Evolutionary conservation across 2,113 vertebrate genomes (phyloP).

Genomic region (Arenaria interpres): DNA sequence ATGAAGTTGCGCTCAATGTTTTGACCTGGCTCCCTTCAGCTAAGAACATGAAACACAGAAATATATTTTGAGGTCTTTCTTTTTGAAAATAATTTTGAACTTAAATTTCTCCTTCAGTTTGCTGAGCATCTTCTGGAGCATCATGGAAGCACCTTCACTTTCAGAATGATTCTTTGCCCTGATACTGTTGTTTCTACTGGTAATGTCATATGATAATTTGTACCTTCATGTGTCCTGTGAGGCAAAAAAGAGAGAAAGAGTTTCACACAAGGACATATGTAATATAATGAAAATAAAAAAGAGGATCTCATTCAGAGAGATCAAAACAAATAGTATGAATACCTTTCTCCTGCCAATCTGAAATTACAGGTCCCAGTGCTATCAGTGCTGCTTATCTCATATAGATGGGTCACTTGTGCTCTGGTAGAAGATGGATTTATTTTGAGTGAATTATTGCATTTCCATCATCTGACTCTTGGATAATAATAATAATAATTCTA

Average conservation of each 20-base stretch:
- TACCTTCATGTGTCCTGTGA: neutral
- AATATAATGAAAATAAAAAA: slow-evolving; percentile 8
- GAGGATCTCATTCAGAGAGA: neutral
- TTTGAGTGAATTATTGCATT: slow-evolving; percentile 31
- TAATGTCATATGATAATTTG: neutral
- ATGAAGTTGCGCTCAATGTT: neutral
- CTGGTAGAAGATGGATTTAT: neutral
- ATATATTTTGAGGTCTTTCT: neutral
- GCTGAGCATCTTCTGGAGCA: neutral
- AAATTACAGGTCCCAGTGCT: neutral
- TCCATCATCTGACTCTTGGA: neutral
- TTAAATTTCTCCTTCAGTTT: neutral
- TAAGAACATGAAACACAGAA: neutral
- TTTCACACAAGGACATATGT: neutral
- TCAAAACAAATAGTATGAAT: neutral
- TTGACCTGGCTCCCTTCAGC: neutral
- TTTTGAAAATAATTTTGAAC: neutral
- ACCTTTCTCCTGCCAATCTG: neutral
- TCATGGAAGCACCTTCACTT: neutral
- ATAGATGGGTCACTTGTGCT: neutral
- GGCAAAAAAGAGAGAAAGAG: neutral
- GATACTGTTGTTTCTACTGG: neutral
- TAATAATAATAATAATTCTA: neutral
- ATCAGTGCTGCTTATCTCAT: neutral
- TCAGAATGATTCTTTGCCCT: neutral